A percentile compares a stretch with the other conserved stretches of the same genome.
These are phyloP conservation scores for Lasioglossum calceatum DNA, from an alignment of 2,888 invertebrate genomes.

Conservation along the genomic window DNA sequence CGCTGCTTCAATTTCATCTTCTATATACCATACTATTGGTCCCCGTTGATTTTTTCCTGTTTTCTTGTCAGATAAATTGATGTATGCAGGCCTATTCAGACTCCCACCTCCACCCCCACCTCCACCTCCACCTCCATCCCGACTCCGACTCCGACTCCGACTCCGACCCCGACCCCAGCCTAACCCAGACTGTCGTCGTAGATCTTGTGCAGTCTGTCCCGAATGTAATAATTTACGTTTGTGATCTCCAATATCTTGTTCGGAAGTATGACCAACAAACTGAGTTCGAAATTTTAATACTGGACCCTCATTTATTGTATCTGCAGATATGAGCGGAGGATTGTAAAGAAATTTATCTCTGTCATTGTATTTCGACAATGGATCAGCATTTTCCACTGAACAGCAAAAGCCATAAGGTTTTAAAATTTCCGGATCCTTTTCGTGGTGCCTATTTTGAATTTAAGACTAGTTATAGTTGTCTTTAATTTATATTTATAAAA, in stretches of 20 bases:
- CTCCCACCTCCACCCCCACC: too few relatives aligned
- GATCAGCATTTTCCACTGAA: constrained; percentile 56
- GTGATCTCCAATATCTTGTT: constrained; percentile 20
- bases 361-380: constrained; percentile 56
- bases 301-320: constrained; percentile 64
- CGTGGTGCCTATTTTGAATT: constrained; percentile 1
- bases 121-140: too few relatives aligned
- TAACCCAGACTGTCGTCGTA: not conserved
- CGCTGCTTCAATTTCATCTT: constrained; percentile 67
- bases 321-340: constrained; percentile 47
- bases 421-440: not conserved
- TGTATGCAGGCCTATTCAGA: not conserved
- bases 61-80: not conserved
- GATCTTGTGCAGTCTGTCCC: not conserved
- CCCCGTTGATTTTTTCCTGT: not conserved
- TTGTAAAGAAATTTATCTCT: constrained; percentile 45
- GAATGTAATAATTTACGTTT: constrained; percentile 15
- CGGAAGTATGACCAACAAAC: constrained; percentile 6
- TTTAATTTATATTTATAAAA: not conserved
- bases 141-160: too few relatives aligned
- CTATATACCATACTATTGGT: constrained; percentile 57
- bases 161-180: too few relatives aligned
- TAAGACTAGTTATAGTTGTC: not conserved
- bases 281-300: constrained; percentile 60
- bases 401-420: constrained; percentile 71